Evolutionary conservation across 2,888 invertebrate species (phyloP).

Genomic region (Phalangium opilio): DNA sequence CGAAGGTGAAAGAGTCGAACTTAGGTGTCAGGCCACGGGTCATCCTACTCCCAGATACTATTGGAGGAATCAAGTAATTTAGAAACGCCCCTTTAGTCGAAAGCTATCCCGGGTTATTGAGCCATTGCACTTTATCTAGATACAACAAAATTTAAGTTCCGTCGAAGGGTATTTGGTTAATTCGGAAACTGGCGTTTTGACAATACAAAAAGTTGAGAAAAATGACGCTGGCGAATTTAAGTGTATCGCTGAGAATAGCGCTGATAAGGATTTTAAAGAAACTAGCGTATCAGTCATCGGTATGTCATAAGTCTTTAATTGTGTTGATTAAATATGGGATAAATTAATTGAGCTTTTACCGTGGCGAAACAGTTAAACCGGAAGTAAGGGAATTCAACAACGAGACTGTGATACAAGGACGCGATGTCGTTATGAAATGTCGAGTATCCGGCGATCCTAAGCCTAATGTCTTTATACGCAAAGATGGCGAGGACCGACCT

Average conservation of each 20-base stretch:
- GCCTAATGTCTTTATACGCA: neutral
- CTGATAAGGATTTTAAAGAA: conserved; percentile 46
- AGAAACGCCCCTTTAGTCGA: neutral
- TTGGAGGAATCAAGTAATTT: conserved; percentile 49
- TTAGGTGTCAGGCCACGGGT: conserved; percentile 61
- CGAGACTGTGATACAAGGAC: too few relatives aligned
- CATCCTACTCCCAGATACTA: conserved; percentile 68
- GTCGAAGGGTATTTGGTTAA: conserved; percentile 27
- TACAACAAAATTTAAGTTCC: conserved; percentile 50
- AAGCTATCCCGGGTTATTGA: too few relatives aligned
- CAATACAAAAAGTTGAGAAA: conserved; percentile 54
- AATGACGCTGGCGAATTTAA: conserved; percentile 65
- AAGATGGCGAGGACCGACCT: neutral
- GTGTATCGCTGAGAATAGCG: conserved; percentile 63
- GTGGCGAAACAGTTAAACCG: conserved; percentile 12
- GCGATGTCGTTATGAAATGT: neutral
- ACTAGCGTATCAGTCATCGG: conserved; percentile 23
- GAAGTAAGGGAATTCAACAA: conserved; percentile 15
- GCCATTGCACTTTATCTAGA: too few relatives aligned
- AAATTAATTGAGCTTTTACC: too few relatives aligned
- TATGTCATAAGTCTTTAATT: neutral
- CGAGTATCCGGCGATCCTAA: neutral
- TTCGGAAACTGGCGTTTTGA: conserved; percentile 46
- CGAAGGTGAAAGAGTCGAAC: conserved; percentile 60
- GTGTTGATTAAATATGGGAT: too few relatives aligned